Evolutionary conservation across 2,888 invertebrate genomes (phyloP).

Genomic region (Lasioglossum zephyrum): DNA sequence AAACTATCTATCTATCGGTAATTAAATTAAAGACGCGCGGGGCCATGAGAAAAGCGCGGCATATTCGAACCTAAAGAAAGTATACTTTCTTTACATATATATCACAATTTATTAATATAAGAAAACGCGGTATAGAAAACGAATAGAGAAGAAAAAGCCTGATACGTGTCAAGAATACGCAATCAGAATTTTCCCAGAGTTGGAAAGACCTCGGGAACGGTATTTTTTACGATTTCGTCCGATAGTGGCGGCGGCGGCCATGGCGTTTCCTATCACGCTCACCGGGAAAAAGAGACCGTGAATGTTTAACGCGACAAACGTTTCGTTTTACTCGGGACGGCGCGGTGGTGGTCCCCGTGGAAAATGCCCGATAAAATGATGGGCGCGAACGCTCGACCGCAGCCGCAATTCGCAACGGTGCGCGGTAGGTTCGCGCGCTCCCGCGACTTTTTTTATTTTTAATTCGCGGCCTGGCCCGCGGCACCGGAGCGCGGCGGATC

Average conservation of each 20-base stretch:
- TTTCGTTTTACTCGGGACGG: constrained; percentile 43
- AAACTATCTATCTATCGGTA: too few relatives aligned
- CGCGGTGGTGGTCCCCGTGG: constrained; percentile 11
- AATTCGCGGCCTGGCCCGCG: constrained; percentile 35
- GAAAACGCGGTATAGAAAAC: too few relatives aligned
- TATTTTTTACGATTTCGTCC: not conserved
- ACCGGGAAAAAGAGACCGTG: constrained; percentile 29
- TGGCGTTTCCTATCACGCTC: not conserved
- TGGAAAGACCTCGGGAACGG: not conserved
- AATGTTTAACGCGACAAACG: constrained; percentile 60
- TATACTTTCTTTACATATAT: too few relatives aligned
- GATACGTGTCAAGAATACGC: not conserved
- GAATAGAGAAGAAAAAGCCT: not conserved
- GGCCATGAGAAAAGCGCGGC: too few relatives aligned
- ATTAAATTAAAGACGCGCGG: too few relatives aligned
- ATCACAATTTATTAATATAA: not conserved
- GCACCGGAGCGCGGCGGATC: constrained; percentile 9
- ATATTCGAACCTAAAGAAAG: too few relatives aligned
- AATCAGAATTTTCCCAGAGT: not conserved
- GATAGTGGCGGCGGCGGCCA: not conserved
- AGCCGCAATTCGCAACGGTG: constrained; percentile 43
- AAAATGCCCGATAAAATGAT: constrained; percentile 36
- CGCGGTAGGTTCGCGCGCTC: not conserved
- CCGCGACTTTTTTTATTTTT: constrained; percentile 43
- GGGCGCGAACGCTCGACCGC: constrained; percentile 40